Conservation (phyloP, 53 echinoderm and acorn worm species). For the Paelopatides confundens region DNA sequence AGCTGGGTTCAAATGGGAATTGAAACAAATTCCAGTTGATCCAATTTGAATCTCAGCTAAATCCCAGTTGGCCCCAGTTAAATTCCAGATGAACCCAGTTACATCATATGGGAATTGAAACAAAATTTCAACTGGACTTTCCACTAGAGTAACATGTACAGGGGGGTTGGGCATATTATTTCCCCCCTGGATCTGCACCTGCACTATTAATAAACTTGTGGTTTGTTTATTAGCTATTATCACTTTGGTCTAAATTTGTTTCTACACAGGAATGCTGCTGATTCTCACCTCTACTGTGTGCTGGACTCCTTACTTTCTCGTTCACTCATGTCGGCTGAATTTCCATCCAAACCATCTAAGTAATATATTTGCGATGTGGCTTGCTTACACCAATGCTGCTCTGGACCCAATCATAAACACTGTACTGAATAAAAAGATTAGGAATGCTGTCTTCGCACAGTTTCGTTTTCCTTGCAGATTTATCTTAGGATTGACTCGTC, state of each 20-base stretch:
- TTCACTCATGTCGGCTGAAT: not conserved
- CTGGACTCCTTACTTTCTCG: not conserved
- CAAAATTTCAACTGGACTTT: no score
- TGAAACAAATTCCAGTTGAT: no score
- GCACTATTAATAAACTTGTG: no score
- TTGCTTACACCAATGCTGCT: not conserved
- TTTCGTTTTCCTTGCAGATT: not conserved
- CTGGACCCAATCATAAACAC: slow-evolving; percentile 2
- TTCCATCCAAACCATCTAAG: not conserved
- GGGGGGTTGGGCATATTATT: no score
- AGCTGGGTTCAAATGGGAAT: no score
- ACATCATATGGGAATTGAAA: no score
- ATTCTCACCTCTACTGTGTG: not conserved
- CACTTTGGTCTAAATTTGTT: not conserved
- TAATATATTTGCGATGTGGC: slow-evolving; percentile 1
- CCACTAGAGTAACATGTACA: no score
- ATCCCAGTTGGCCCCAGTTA: no score
- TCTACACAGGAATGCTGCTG: not conserved
- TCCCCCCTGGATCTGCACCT: no score
- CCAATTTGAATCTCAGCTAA: no score
- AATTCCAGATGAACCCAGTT: no score
- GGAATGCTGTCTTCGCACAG: not conserved
- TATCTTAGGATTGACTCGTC: not conserved
- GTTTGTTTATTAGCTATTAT: not conserved
- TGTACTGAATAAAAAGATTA: not conserved